phyloP scores from a whole-genome alignment of 2,113 vertebrate species.

The Pachyramphus minor region DNA sequence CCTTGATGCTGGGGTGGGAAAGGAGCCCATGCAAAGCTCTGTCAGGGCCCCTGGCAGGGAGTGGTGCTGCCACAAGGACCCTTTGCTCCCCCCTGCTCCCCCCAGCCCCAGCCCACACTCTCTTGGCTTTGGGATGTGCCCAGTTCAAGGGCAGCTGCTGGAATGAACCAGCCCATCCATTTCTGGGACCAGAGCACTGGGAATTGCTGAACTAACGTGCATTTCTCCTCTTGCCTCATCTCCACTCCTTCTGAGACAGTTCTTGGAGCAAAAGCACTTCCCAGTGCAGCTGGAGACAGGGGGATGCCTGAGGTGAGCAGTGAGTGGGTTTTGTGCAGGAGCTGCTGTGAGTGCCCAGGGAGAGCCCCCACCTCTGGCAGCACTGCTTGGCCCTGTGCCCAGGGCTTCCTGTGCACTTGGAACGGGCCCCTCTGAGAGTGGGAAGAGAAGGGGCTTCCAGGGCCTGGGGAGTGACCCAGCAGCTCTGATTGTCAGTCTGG shows the following conservation, averaged over 20 bases:
- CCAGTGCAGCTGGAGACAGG: neutral
- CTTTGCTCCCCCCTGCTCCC: neutral
- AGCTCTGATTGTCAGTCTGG: neutral
- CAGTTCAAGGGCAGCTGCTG: neutral
- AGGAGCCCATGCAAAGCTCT: neutral
- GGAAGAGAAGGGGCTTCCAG: neutral
- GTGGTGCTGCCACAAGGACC: neutral
- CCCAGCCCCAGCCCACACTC: neutral
- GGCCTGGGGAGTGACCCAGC: neutral
- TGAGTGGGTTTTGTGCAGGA: neutral
- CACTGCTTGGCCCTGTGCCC: neutral
- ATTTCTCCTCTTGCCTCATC: neutral
- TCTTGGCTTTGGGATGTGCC: neutral
- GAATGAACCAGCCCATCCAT: fast-evolving
- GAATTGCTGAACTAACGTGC: neutral
- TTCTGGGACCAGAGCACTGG: neutral
- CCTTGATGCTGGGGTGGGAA: fast-evolving
- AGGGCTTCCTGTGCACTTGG: neutral
- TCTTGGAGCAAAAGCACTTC: neutral
- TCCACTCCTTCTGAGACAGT: neutral
- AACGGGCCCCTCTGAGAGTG: too few relatives aligned
- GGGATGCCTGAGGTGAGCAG: neutral
- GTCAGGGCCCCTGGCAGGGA: neutral
- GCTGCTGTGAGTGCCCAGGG: neutral
- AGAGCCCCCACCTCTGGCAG: neutral